These are phyloP conservation scores for Rhingia campestris DNA, from an alignment of 2,888 invertebrate genomes.

Conservation along the genomic window DNA sequence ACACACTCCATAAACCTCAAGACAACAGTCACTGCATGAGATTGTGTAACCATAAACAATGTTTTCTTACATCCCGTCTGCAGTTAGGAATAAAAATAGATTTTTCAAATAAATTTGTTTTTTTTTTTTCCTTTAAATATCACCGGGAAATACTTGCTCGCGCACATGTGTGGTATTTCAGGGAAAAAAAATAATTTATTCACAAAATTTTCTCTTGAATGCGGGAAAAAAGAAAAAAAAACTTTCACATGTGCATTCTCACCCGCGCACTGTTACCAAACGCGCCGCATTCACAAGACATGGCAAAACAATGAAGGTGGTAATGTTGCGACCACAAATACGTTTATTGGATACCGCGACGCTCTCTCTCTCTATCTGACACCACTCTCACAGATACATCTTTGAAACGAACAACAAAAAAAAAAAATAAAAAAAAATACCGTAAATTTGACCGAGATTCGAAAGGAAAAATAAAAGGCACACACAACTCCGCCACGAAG, in stretches of 20 bases:
- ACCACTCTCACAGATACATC: constrained; percentile 65
- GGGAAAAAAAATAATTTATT: background rate
- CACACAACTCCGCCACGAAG: constrained; percentile 40
- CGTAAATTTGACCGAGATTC: constrained; percentile 66
- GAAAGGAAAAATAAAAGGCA: constrained; percentile 47
- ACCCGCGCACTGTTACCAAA: constrained; percentile 57
- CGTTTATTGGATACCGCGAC: background rate
- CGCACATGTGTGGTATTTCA: background rate
- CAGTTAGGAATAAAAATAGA: constrained; percentile 20
- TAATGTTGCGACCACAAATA: constrained; percentile 40
- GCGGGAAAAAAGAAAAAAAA: constrained; percentile 12
- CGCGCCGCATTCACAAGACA: constrained; percentile 49
- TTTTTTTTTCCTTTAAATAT: background rate
- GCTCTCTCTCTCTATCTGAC: constrained; percentile 54
- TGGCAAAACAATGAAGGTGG: constrained; percentile 5
- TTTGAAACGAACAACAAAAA: constrained; percentile 30
- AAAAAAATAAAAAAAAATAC: constrained; percentile 26
- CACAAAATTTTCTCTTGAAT: background rate
- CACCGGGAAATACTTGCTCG: background rate
- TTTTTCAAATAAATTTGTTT: constrained; percentile 20
- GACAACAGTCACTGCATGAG: background rate
- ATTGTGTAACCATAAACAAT: constrained; percentile 14
- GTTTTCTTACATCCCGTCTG: background rate
- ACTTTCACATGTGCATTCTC: constrained; percentile 69
- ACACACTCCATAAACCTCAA: background rate